These are phyloP conservation scores for Brachypteracias leptosomus DNA, from an alignment of 2,113 vertebrate genomes.

Conservation along the genomic window DNA sequence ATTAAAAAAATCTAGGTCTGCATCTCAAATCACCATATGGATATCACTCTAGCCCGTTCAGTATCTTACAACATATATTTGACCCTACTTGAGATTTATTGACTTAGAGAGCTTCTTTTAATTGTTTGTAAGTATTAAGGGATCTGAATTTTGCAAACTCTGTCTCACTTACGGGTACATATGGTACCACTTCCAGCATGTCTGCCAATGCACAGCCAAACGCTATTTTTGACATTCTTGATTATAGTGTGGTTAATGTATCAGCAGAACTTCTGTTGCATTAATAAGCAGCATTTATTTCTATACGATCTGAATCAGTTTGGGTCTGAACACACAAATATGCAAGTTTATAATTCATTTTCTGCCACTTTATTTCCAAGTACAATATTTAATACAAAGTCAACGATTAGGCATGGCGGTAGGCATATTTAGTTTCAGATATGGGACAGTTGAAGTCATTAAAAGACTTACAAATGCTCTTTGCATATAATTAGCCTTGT, in stretches of 20 bases:
- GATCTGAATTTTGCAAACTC: background rate
- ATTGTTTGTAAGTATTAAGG: background rate
- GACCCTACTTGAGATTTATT: background rate
- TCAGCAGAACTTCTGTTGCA: background rate
- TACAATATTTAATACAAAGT: background rate
- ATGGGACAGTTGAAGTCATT: background rate
- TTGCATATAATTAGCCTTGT: constrained; percentile 31
- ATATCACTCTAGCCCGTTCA: background rate
- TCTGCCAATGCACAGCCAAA: background rate
- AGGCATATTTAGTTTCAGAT: background rate
- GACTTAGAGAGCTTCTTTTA: background rate
- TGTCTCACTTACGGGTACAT: background rate
- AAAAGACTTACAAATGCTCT: constrained; percentile 12
- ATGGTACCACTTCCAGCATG: background rate
- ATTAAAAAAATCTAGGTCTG: background rate
- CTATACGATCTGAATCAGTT: background rate
- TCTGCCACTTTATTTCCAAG: background rate
- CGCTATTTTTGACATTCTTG: background rate
- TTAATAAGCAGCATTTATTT: background rate
- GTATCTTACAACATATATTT: background rate
- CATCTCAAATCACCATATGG: background rate
- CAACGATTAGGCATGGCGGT: background rate
- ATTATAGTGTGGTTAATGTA: background rate
- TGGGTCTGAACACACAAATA: background rate
- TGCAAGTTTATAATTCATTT: background rate